Percentiles rank a stretch among this genome's conserved stretches.
These are phyloP conservation scores for Anoplius nigerrimus DNA, from an alignment of 2,888 invertebrate species.

Conservation along the genomic window DNA sequence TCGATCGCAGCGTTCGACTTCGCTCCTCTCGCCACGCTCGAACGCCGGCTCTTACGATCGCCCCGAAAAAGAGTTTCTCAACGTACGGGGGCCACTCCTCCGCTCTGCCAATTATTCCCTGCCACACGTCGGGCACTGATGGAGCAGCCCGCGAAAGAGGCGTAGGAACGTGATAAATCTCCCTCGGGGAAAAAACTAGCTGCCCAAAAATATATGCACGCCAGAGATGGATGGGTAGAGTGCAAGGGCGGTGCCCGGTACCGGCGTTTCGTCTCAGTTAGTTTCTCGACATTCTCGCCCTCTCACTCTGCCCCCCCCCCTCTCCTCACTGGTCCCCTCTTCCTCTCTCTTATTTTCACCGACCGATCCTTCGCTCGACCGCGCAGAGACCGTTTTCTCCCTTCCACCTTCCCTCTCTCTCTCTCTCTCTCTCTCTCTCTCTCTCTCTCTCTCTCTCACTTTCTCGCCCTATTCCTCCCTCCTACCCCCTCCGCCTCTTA, in stretches of 20 bases:
- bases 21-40: neutral
- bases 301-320: conserved; percentile 9
- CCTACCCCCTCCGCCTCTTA: neutral
- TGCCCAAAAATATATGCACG: conserved; percentile 68
- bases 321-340: neutral
- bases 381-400: no score
- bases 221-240: conserved; percentile 71
- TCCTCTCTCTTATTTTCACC: conserved; percentile 24
- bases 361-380: neutral
- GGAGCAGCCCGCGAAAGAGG: conserved; percentile 58
- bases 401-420: neutral
- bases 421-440: neutral
- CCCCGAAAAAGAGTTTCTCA: conserved; percentile 33
- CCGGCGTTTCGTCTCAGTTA: conserved; percentile 61
- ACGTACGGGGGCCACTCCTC: conserved; percentile 43
- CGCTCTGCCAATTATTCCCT: conserved; percentile 58
- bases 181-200: conserved; percentile 62
- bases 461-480: conserved; percentile 13
- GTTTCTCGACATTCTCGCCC: conserved; percentile 52
- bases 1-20: neutral
- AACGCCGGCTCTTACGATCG: conserved; percentile 25
- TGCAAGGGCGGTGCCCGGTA: conserved; percentile 66
- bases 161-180: conserved; percentile 68
- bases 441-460: conserved; percentile 12
- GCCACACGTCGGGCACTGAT: conserved; percentile 57